Base-by-base conservation (phyloP, 1,140 invertebrate genomes). In the Conus betulinus region DNA sequence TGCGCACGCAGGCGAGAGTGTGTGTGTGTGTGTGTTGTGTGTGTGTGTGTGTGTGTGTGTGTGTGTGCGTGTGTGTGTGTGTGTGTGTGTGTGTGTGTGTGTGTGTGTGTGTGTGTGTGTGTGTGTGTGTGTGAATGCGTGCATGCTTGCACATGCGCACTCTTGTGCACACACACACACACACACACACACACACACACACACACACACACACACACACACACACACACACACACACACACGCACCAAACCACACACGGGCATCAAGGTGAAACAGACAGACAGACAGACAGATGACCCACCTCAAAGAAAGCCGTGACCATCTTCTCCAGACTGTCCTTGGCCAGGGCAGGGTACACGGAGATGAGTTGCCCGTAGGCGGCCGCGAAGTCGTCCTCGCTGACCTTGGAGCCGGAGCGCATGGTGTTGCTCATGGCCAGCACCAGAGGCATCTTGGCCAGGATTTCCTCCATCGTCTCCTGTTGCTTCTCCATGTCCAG, bases 231-330 rank as follows among this genome's bases (percentile, higher is more conserved):
- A 78, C 74, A 78, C 74, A 78, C 74, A 78, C 74, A 78, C 74
- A 78, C 5, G n/a, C 74, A 78, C 39, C 39, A 39, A 3, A 39
- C 39, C 39, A 39, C 39, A 3, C 39, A 39, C 39, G 39, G 39
- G 39, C 39, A 39, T 39, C 39, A 39, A 39, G 39, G 0, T 39
- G 1, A 60, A 15, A 60, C 8, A 60, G 3, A 76, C 11, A n/a
- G 71, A n/a, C 7, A 27, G 23, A 76, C 11, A 76, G 23, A 76
- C 11, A 25, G 15, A 11, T 15, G 57, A 83, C 51, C 52, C 6
- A 87, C 84, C 71, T 88, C 84, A 76, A 90, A 88, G 74, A 90
- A 90, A 5, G 88, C 55, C 13, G 60, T 76, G 57, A 90, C 85
- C 85, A 88, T 88, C 52, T 84, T 81, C 81, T 90, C 84, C 52